Evolutionary conservation across 2,888 invertebrate species (phyloP), one percentile per base, ranked within the genome.

Genomic region (Noctua janthe): DNA sequence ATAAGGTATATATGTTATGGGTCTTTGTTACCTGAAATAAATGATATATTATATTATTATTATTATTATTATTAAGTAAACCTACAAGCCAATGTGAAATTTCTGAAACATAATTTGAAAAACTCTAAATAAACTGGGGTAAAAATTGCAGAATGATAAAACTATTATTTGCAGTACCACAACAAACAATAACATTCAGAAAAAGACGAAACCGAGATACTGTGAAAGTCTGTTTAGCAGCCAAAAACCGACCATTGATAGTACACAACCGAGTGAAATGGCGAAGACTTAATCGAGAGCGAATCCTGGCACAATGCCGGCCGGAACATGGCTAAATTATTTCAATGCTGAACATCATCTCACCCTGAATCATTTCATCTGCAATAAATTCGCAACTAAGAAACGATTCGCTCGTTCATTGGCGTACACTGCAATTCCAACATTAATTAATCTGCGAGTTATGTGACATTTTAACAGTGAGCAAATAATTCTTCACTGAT

Each of bases 261-360:
- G 64, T 17, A 54, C 67, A 69, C 8, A 66, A 23, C 62, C 23
- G 17, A 74, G 74, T 73, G 66, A 66, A 80, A 71, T 54, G 47
- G 29, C 23, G 39, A 59, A 59, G 64, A 82, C 39, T 66, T 71
- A 54, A 84, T 82, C 70, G 47, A 74, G 59, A 51, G 15, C 17
- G 47, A 84, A 66, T 54, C 80, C 71, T 82, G 82, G 82, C 82
- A 82, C 64, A 70, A 71, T 84, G 80, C 82, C 82, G 62, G 74
- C 82, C 82, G 62, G 74, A 62, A 78, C 62, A 72, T 35, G 29
- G 62, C 73, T 66, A 71, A 74, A 79, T 79, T 80, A 71, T 84
- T 66, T 70, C 47, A 29, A 67, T 47, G n/a, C 35, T 54, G 23
- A 72, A 39, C 43, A 79, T 62, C 49, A 84, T 73, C 76, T 69